A percentile compares a stretch with the other conserved stretches of the same genome.
These are phyloP conservation scores for Anoplius nigerrimus DNA, from an alignment of 2,888 invertebrate genomes.

Conservation along the genomic window DNA sequence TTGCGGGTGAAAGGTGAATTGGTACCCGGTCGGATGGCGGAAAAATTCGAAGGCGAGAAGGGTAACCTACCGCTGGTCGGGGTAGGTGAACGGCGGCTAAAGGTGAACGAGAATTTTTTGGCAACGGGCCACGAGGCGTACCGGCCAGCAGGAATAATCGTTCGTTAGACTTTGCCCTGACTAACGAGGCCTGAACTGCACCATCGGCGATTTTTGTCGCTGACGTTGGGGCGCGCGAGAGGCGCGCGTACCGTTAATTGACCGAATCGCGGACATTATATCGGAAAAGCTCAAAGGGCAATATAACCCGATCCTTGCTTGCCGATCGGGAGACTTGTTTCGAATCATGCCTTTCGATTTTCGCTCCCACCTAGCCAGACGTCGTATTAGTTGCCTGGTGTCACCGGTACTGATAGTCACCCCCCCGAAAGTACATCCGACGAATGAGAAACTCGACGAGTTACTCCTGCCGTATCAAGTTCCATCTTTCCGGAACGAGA, in stretches of 20 bases:
- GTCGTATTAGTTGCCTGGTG: too few species aligned
- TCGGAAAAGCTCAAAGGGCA: neutral
- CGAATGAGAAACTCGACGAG: too few species aligned
- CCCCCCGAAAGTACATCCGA: too few species aligned
- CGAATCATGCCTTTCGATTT: too few species aligned
- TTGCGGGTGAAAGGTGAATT: too few species aligned
- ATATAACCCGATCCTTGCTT: neutral
- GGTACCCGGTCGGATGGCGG: neutral
- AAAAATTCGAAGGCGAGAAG: neutral
- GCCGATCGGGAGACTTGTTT: too few species aligned
- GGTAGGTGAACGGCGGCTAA: neutral
- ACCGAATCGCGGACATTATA: neutral
- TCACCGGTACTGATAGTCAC: too few species aligned
- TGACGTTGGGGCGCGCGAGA: constrained; percentile 24
- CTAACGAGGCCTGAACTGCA: constrained; percentile 69
- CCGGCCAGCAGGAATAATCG: constrained; percentile 36
- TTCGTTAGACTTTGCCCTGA: constrained; percentile 38
- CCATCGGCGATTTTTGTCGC: constrained; percentile 29
- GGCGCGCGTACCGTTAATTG: neutral
- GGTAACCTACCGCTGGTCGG: neutral
- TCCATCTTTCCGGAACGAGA: too few species aligned
- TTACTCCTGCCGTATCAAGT: too few species aligned
- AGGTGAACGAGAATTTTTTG: constrained; percentile 16
- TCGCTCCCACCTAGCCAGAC: too few species aligned
- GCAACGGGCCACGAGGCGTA: constrained; percentile 18